phyloP scores from a whole-genome alignment of 2,113 vertebrate species.

The Erinaceus europaeus region DNA sequence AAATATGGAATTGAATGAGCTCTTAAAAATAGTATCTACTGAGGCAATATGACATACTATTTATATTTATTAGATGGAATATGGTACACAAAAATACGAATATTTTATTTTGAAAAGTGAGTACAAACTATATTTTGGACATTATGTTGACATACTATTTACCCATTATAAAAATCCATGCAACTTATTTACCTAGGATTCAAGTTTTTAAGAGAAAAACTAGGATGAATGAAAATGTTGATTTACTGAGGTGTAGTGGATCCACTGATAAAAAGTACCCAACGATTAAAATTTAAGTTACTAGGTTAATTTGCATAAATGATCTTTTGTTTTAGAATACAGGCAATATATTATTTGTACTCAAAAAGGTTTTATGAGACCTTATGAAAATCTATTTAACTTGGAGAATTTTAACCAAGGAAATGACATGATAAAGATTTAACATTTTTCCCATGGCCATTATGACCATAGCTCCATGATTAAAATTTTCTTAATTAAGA shows the following conservation, averaged over 20 bases:
- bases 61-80: background rate
- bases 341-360: background rate
- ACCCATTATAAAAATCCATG: conserved; percentile 38
- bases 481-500: background rate
- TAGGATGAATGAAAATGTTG: background rate
- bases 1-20: background rate
- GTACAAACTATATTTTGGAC: background rate
- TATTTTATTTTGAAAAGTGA: background rate
- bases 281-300: conserved; percentile 44
- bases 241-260: background rate
- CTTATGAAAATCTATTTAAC: background rate
- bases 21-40: conserved; percentile 34
- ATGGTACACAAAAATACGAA: background rate
- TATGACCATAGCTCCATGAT: background rate
- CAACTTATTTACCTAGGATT: background rate
- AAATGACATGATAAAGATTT: background rate
- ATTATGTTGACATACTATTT: background rate
- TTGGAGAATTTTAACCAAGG: background rate
- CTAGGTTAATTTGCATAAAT: background rate
- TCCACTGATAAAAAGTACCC: conserved; percentile 42
- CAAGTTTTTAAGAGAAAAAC: conserved; percentile 53
- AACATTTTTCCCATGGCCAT: background rate
- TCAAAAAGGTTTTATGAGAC: background rate
- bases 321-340: background rate
- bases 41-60: background rate